Evolutionary conservation across 2,888 invertebrate genomes (phyloP), one percentile per base, ranked within the genome.

Genomic region (Orchesellides sinensis): DNA sequence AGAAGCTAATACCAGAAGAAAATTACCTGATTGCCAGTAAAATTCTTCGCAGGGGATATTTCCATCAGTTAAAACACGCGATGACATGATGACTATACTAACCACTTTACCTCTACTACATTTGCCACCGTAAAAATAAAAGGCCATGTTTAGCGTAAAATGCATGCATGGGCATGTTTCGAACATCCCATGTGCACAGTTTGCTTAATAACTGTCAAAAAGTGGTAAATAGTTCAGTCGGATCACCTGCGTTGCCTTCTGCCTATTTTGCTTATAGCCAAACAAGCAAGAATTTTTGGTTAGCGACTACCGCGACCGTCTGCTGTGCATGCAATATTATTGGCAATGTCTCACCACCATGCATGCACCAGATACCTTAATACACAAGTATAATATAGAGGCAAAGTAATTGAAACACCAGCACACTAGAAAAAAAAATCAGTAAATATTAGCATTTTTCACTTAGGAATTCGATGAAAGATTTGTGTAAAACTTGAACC

Each of bases 11-110:
- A n/a, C n/a, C n/a, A n/a, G n/a, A n/a, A n/a, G n/a, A n/a, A n/a
- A n/a, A n/a, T n/a, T n/a, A n/a, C n/a, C n/a, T n/a, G n/a, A 77
- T 77, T 68, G 77, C 77, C 68, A 69, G 68, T 77, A 77, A 77
- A 77, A 77, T 40, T 68, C 77, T 23, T 69, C 77, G 45, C 77
- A 77, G 77, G 77, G 59, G 77, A 69, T 69, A 69, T 77, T 77
- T 77, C 77, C 68, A 77, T 77, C 77, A 77, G 77, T 66, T 69
- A 77, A n/a, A 66, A 77, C 77, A 77, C 69, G 77, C 77, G 77
- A 77, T 77, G 77, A 77, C 77, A 77, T 27, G 45, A 8, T 63
- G 52, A 40, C 65, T 52, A 47, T 45, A n/a, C n/a, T n/a, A n/a
- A n/a, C n/a, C n/a, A n/a, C n/a, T n/a, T n/a, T n/a, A n/a, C n/a